Evolutionary conservation across 2,888 invertebrate species (phyloP), one percentile per base, ranked within the genome.

Genomic region (Coremacera marginata): DNA sequence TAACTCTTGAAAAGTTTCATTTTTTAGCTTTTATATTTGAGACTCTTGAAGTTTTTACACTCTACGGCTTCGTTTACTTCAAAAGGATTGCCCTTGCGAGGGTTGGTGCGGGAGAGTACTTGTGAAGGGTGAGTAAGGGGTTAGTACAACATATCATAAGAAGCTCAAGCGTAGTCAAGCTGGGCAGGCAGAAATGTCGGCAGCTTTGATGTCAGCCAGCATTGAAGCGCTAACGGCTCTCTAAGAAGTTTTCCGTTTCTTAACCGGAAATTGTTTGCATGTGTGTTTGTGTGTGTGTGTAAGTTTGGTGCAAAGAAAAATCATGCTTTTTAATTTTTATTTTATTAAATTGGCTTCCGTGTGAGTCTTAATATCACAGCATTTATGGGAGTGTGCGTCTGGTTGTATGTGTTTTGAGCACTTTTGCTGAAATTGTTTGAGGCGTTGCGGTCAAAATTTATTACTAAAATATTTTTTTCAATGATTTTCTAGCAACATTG

Each of bases 61-160:
- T 73, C 63, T 73, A 73, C 73, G 73, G 73, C 73, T 73, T 73
- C 73, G 63, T 65, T 63, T 31, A 65, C 73, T 51, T 73, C 63
- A 63, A 73, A 73, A 73, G 73, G 62, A 63, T 73, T 72, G 62
- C 25, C 60, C 62, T 49, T 22, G 11, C 37, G 16, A 19, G 34
- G 4, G 3, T 25, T 11, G 27, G 14, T 57, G 27, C 16, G 27
- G 27, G 60, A 16, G 60, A 60, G 60, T 27, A 14, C 11, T 60
- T 14, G 27, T 11, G 25, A 1, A 60, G 16, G 16, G 27, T 11
- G 25, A 60, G 11, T 60, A 5, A 9, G 27, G 60, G 27, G 27
- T 11, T 11, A 1, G 44, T 44, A 44, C 14, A 44, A 44, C 14
- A 44, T 44, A 44, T 44, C 44, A 44, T 44, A 44, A 44, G 44